phyloP scores from a whole-genome alignment of 2,888 invertebrate species.

The Oxyteleia sp. region DNA sequence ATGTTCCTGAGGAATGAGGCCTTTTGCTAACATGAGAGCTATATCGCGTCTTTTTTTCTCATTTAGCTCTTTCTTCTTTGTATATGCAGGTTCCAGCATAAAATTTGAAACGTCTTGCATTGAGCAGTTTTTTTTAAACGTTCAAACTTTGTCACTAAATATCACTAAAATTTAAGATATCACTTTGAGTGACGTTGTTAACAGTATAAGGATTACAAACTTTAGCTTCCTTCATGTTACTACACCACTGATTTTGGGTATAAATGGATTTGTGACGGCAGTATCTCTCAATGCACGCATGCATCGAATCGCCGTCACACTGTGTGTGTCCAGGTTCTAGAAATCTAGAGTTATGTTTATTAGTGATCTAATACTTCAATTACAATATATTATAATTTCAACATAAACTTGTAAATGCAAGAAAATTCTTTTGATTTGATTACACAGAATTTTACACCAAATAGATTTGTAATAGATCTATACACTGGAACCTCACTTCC shows the following conservation, averaged over 20 bases:
- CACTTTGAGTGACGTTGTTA: background rate
- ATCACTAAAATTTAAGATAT: background rate
- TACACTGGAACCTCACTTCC: too few relatives aligned
- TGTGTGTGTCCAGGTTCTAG: constrained; percentile 6
- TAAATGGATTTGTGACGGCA: background rate
- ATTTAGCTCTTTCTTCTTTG: background rate
- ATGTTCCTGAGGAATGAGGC: background rate
- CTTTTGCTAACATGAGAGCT: background rate
- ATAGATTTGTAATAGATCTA: background rate
- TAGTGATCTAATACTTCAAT: too few relatives aligned
- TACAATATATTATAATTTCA: background rate
- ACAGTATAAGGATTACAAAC: background rate
- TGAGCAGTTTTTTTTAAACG: background rate
- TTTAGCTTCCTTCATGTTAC: background rate
- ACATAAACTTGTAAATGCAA: too few relatives aligned
- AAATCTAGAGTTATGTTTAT: constrained; percentile 2
- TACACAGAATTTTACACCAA: too few relatives aligned
- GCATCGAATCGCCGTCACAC: constrained; percentile 1
- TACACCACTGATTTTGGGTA: background rate
- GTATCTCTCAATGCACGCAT: constrained; percentile 4
- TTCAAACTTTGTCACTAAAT: background rate
- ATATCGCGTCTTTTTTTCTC: constrained; percentile 6
- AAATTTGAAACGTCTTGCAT: background rate
- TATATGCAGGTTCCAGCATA: background rate
- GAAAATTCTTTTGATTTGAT: too few relatives aligned